Conservation (phyloP, 2,797 vertebrate species). For the Sebastes vulpes region DNA sequence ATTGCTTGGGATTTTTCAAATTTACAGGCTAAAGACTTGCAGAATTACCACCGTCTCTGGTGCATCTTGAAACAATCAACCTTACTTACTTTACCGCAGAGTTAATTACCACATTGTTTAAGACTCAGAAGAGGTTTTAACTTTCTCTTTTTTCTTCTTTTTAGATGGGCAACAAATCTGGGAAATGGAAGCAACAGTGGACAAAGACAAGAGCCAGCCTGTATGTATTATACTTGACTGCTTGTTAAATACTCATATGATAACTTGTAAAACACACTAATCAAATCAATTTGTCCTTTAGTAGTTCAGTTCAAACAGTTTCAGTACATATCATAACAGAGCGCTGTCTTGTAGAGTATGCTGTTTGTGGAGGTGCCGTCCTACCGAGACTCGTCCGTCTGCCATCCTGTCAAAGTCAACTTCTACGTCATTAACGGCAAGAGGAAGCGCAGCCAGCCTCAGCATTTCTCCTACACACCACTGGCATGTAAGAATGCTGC, state of each 20-base stretch:
- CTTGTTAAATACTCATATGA: not conserved
- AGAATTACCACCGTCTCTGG: not conserved
- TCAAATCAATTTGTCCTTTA: not conserved
- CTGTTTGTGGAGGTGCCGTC: constrained; percentile 96
- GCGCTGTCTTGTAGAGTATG: constrained; percentile 88
- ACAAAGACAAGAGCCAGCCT: constrained; percentile 98
- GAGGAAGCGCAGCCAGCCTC: constrained; percentile 96
- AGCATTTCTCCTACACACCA: constrained; percentile 95
- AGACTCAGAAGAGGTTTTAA: not conserved
- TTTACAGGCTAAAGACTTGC: not conserved
- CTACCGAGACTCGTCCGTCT: constrained; percentile 91
- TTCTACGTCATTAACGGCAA: constrained; percentile 98
- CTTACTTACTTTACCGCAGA: not conserved
- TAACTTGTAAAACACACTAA: not conserved
- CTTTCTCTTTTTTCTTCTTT: constrained; percentile 3
- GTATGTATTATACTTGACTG: constrained; percentile 82
- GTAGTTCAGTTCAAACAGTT: not conserved
- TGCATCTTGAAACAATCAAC: constrained; percentile 13
- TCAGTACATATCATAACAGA: not conserved
- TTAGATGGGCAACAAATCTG: constrained; percentile 97
- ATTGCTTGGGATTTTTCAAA: not conserved
- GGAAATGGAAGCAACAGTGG: constrained; percentile 98
- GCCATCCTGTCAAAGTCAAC: constrained; percentile 92
- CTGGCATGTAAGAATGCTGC: constrained; percentile 78
- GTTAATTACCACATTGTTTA: not conserved